A percentile compares a stretch with the other conserved stretches of the same genome.
Evolutionary conservation across 2,797 vertebrate species (phyloP).

Genomic region (Premnoplex brunnescens): DNA sequence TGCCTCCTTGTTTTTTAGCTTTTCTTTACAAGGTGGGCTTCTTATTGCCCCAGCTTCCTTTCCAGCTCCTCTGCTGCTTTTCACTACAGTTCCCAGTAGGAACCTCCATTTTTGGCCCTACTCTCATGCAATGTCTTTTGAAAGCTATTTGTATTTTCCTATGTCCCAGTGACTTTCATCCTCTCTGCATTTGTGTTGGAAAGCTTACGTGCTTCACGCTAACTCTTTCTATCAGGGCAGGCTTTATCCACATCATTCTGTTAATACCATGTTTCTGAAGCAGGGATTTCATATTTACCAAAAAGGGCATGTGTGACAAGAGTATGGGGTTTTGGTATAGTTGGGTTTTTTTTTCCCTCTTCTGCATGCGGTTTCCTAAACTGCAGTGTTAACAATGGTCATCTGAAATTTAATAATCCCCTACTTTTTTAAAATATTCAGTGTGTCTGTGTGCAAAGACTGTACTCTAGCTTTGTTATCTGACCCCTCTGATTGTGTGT

Average conservation of each 20-base stretch:
- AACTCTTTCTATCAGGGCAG: neutral
- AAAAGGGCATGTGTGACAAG: neutral
- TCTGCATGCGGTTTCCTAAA: neutral
- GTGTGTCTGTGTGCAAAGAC: neutral
- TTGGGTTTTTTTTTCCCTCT: rapidly evolving
- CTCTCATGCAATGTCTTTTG: neutral
- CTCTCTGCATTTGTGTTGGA: neutral
- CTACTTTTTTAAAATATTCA: neutral
- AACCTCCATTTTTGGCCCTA: neutral
- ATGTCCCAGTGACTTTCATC: neutral
- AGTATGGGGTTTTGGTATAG: neutral
- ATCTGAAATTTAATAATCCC: neutral
- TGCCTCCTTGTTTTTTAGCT: neutral
- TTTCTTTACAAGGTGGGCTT: neutral
- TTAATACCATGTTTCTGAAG: neutral
- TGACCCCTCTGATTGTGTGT: neutral
- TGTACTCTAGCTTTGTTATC: neutral
- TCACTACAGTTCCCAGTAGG: neutral
- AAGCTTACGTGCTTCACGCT: neutral
- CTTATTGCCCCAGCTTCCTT: neutral
- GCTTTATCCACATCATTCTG: neutral
- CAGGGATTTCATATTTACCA: neutral
- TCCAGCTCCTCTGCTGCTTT: neutral
- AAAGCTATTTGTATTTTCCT: neutral
- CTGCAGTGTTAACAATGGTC: neutral